Evolutionary conservation across 1,140 invertebrate genomes (phyloP), one percentile per base, ranked within the genome.

Genomic region (Dendrolimus kikuchii): DNA sequence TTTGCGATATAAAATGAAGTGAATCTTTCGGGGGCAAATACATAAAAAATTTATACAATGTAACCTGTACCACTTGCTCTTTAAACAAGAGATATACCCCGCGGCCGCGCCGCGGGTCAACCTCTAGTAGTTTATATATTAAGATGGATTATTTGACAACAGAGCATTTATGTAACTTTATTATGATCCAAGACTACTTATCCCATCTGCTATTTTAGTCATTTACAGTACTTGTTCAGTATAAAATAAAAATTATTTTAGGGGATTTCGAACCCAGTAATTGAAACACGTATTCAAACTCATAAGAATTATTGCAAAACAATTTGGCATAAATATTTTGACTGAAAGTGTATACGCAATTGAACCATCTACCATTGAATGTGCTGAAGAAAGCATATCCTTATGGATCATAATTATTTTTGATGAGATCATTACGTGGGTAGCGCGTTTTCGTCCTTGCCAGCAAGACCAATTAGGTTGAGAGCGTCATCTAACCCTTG

Each of bases 401-500:
- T 57, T 64, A 45, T 54, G 23, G 23, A 23, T 23, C 56, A 51
- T 4, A 51, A 38, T n/a, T 45, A 39, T 51, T 9, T 45, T 37
- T 46, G 65, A 53, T 59, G 23, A 23, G 23, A 23, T 23, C 23
- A 23, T 84, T 84, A 84, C 81, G 67, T 81, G 49, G 78, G 77
- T 51, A 70, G 50, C 53, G 79, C 66, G 48, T 60, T 64, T 47
- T 74, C 68, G 46, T 68, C 60, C 49, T 50, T 57, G 55, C 38
- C 61, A 41, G 64, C 57, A 39, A 81, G 59, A 60, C 81, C 81
- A 54, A 81, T 71, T 49, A 79, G 62, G 46, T 62, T 38, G 53
- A 81, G 57, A 10, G 74, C 73, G 64, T 76, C 77, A 52, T 74
- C 68, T 44, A 82, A 62, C 51, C 79, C 77, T 53, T 68, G 60